These are phyloP conservation scores for Harpagifer antarcticus DNA, from an alignment of 2,797 vertebrate species.

Conservation along the genomic window DNA sequence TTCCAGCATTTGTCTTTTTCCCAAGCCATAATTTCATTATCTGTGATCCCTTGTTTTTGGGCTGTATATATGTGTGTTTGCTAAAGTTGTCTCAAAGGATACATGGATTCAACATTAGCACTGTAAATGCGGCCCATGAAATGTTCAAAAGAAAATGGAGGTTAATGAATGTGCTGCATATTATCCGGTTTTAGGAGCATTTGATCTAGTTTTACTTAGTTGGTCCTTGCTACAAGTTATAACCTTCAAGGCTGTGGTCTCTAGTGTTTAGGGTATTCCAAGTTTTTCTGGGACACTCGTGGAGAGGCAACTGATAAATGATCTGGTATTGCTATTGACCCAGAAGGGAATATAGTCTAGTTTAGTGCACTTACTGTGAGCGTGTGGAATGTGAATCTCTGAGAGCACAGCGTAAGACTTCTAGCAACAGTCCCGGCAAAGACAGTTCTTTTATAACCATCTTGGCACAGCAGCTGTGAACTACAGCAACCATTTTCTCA, in stretches of 20 bases:
- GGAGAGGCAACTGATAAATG: slow-evolving; percentile 76
- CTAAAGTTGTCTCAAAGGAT: neutral
- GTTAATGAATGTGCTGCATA: slow-evolving; percentile 33
- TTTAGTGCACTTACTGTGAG: slow-evolving; percentile 61
- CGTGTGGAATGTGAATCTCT: slow-evolving; percentile 49
- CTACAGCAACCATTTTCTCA: slow-evolving; percentile 5
- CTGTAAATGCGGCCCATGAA: slow-evolving; percentile 9
- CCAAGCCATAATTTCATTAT: neutral
- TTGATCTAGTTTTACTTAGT: slow-evolving; percentile 75
- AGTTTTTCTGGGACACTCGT: slow-evolving; percentile 79
- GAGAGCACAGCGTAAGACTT: slow-evolving; percentile 42
- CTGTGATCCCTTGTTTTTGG: slow-evolving; percentile 10
- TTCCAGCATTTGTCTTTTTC: slow-evolving; percentile 8
- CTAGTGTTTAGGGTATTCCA: slow-evolving; percentile 59
- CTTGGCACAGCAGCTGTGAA: slow-evolving; percentile 36
- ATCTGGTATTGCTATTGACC: slow-evolving; percentile 76
- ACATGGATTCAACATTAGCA: slow-evolving; percentile 15
- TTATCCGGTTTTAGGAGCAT: slow-evolving; percentile 32
- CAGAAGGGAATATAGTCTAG: slow-evolving; percentile 75
- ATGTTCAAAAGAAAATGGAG: slow-evolving; percentile 9
- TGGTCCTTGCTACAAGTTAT: slow-evolving; percentile 59
- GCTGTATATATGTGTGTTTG: slow-evolving; percentile 4
- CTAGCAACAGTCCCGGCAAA: slow-evolving; percentile 36
- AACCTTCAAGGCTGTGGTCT: slow-evolving; percentile 73
- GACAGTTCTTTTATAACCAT: slow-evolving; percentile 44